These are phyloP conservation scores for Agriopis marginaria DNA, from an alignment of 2,888 invertebrate genomes.

Conservation along the genomic window DNA sequence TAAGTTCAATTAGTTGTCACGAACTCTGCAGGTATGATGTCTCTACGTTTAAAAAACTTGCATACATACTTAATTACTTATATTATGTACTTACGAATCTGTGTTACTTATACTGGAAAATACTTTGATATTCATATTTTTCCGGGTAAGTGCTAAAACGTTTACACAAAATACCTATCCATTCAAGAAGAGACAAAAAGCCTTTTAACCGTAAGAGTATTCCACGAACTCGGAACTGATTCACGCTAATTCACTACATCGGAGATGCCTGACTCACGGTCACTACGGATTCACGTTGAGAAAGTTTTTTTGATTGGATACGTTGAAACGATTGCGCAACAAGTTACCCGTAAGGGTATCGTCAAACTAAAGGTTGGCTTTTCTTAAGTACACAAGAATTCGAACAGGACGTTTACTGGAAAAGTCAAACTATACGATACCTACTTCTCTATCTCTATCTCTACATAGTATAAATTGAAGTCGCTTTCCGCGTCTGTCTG, in stretches of 20 bases:
- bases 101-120: background rate
- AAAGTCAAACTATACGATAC: no score
- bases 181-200: conserved; percentile 8
- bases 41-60: no score
- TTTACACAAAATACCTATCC: conserved; percentile 2
- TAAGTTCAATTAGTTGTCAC: no score
- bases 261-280: conserved; percentile 31
- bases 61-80: background rate
- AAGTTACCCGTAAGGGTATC: background rate
- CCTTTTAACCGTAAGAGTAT: conserved; percentile 17
- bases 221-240: conserved; percentile 37
- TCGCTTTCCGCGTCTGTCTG: no score
- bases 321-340: conserved; percentile 20
- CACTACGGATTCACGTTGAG: conserved; percentile 29
- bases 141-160: background rate
- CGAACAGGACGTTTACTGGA: no score
- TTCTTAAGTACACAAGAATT: background rate
- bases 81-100: background rate
- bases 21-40: no score
- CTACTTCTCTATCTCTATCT: no score
- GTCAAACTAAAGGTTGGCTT: background rate
- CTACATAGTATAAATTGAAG: no score
- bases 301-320: conserved; percentile 23
- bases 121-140: background rate
- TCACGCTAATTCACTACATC: conserved; percentile 31